These are phyloP conservation scores for Anthoscopus minutus DNA, from an alignment of 2,113 vertebrate species.

Conservation along the genomic window DNA sequence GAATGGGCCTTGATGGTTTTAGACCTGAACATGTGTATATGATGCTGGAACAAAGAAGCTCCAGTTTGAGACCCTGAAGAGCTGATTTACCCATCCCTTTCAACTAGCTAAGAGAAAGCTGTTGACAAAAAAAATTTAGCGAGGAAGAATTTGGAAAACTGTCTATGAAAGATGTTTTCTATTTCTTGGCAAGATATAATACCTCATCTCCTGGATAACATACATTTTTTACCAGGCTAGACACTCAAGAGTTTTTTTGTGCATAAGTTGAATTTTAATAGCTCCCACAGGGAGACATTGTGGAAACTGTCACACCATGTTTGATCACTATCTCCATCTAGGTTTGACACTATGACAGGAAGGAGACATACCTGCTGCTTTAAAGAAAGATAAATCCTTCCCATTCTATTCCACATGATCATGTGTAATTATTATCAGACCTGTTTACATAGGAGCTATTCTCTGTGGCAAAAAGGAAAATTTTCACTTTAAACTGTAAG, in stretches of 20 bases:
- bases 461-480: neutral
- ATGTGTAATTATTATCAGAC: neutral
- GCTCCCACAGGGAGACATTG: neutral
- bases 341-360: neutral
- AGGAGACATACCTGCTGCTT: neutral
- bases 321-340: conserved; percentile 23
- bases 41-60: neutral
- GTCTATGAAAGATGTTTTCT: neutral
- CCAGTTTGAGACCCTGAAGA: neutral
- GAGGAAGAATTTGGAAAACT: neutral
- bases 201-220: neutral
- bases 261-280: conserved; percentile 24
- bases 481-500: neutral
- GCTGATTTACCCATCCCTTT: neutral
- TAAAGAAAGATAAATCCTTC: neutral
- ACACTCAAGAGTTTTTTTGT: neutral
- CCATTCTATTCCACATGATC: neutral
- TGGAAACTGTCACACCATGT: neutral
- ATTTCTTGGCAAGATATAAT: neutral
- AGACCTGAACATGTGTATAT: neutral
- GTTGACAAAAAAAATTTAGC: neutral
- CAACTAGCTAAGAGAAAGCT: neutral
- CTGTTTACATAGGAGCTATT: neutral
- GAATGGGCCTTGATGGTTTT: neutral
- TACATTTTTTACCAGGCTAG: neutral